Evolutionary conservation across 2,113 vertebrate genomes (phyloP), one percentile per base, ranked within the genome.

Genomic region (Callipepla californica): DNA sequence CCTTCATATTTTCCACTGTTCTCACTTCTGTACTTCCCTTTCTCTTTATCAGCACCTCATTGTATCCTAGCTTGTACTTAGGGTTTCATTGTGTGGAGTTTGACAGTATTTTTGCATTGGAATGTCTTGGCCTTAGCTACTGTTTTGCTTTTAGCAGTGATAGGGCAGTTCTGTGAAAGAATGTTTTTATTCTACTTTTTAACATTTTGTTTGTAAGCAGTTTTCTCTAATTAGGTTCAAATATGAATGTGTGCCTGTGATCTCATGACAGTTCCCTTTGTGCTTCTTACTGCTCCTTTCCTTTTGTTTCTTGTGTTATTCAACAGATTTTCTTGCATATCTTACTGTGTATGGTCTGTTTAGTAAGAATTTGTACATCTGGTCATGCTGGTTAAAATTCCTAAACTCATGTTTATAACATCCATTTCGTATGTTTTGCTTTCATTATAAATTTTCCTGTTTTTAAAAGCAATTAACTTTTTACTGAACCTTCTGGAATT

Each of bases 71-170:
- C 15, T 19, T 58, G 6, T 50, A 7, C 12, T 58, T 70, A 42
- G 11, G 17, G 4, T 75, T 89, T 80, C 21, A 30, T 42, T 66
- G 32, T 12, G 21, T 92, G 50, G 21, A 58, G 11, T 83, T 48
- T n/a, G 20, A 26, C 36, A 45, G 0, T 76, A 5, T 11, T 76
- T 80, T 80, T 77, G 17, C 30, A 23, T 13, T 91, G 77, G 8
- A 82, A 45, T 1, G 2, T 21, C 36, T 79, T 82, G 20, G 59
- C 3, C 1, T 85, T 40, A 30, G 7, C 9, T 67, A 74, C 50
- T 0, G 0, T 25, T 3, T 67, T 67, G 14, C 23, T 9, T 57
- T 42, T 25, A 44, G 1, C 6, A 22, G 28, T 47, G 28, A 10
- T 32, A 61, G 28, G 6, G 17, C 15, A 85, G 1, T 61, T 74